These are phyloP conservation scores for Drosophila atripex DNA, from an alignment of 2,888 invertebrate genomes.

Conservation along the genomic window DNA sequence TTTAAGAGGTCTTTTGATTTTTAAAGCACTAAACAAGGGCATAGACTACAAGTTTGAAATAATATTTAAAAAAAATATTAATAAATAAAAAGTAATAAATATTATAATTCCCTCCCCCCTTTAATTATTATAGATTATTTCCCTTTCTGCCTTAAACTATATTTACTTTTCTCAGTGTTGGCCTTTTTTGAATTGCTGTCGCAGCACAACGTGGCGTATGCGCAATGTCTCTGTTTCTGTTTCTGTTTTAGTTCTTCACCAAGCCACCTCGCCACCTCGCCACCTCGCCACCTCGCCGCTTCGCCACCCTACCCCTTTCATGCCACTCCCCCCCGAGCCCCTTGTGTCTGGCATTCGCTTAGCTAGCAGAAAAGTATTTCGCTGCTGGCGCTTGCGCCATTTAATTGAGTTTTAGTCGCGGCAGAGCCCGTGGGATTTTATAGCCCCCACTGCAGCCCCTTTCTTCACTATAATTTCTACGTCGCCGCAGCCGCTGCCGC, in stretches of 20 bases:
- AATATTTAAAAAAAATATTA: no score
- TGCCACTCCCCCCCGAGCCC: not conserved
- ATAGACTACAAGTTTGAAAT: no score
- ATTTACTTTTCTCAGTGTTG: slow-evolving; percentile 20
- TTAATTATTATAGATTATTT: no score
- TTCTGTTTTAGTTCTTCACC: slow-evolving; percentile 2
- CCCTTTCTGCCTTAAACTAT: not conserved
- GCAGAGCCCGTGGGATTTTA: slow-evolving; percentile 53
- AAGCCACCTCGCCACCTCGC: no score
- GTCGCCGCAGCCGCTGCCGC: no score
- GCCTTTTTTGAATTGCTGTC: slow-evolving; percentile 47
- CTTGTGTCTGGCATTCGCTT: slow-evolving; percentile 17
- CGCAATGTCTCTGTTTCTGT: slow-evolving; percentile 54
- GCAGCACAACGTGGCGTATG: slow-evolving; percentile 76
- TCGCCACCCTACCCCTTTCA: not conserved
- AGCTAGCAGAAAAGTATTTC: slow-evolving; percentile 47
- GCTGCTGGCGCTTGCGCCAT: slow-evolving; percentile 67
- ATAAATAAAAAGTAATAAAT: not conserved
- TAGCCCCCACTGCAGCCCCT: slow-evolving; percentile 8
- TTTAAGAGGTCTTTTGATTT: not conserved
- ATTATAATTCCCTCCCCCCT: not conserved
- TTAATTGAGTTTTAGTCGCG: slow-evolving; percentile 53
- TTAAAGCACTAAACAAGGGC: no score
- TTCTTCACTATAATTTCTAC: not conserved
- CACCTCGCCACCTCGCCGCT: no score